phyloP scores from a whole-genome alignment of 1,140 invertebrate species.

The Cryptotermes secundus region DNA sequence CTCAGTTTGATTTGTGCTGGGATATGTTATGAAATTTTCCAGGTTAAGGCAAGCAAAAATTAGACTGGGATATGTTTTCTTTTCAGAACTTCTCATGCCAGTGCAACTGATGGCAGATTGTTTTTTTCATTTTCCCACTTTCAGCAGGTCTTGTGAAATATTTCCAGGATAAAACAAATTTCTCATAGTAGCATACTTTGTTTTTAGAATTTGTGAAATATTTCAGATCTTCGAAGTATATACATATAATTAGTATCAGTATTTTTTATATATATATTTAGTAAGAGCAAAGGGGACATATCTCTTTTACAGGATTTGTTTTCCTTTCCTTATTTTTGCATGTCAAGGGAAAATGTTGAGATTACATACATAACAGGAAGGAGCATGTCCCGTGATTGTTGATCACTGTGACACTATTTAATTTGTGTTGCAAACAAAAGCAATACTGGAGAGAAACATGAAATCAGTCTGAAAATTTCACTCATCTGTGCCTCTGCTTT shows the following conservation, averaged over 20 bases:
- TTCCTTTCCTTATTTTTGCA: background rate
- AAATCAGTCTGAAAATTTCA: constrained; percentile 33
- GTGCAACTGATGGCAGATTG: background rate
- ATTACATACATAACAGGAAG: constrained; percentile 23
- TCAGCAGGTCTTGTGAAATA: background rate
- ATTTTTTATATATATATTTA: constrained; percentile 13
- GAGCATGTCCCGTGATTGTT: constrained; percentile 21
- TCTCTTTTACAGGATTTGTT: background rate
- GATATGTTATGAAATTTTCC: background rate
- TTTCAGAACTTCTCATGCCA: background rate
- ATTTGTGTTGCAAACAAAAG: constrained; percentile 18
- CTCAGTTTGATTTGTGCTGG: background rate
- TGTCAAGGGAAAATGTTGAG: background rate
- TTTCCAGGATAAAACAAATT: background rate
- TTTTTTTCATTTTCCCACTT: background rate
- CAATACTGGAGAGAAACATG: background rate
- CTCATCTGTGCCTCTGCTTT: constrained; percentile 46
- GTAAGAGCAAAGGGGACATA: background rate
- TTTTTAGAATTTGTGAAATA: constrained; percentile 18
- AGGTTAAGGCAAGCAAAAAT: background rate
- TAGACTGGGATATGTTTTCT: constrained; percentile 6
- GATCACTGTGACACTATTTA: constrained; percentile 1
- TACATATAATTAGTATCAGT: background rate
- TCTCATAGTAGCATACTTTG: background rate
- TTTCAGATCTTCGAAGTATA: constrained; percentile 8